Evolutionary conservation across 30 jellyfish, hydroid and myxozoan species (phyloP).

Genomic region (Cassiopea xamachana): DNA sequence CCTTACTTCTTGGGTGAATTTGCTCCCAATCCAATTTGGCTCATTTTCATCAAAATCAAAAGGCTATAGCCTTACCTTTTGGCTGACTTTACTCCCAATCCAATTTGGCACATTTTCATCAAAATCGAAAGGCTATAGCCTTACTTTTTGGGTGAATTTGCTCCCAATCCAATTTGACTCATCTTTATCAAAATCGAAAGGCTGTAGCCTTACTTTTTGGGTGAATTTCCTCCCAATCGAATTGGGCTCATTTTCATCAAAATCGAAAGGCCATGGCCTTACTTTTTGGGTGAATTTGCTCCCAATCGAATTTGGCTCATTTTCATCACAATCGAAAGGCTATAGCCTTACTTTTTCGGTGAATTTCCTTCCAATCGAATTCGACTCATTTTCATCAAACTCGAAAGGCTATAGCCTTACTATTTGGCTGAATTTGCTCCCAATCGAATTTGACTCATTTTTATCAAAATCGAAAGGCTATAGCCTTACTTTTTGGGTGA

Average conservation of each 20-base stretch:
- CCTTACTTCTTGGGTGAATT: no score
- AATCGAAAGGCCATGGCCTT: slow-evolving; percentile 1
- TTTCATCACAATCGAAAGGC: background rate
- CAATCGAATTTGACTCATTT: background rate
- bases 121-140: no score
- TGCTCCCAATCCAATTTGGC: no score
- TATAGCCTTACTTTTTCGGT: background rate
- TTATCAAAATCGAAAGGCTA: background rate
- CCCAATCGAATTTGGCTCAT: background rate
- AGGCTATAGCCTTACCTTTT: no score
- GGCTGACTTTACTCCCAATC: background rate
- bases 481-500: background rate
- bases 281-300: background rate
- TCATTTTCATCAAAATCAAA: no score
- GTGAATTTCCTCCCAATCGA: no score
- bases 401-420: background rate
- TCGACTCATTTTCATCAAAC: background rate
- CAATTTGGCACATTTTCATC: background rate
- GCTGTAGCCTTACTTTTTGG: no score
- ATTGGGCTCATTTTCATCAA: background rate
- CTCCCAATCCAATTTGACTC: no score
- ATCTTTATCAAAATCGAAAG: no score
- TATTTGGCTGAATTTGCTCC: background rate
- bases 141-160: no score
- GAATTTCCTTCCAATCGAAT: no score